A percentile compares a stretch with the other conserved stretches of the same genome.
phyloP scores from a whole-genome alignment of 2,113 vertebrate genomes.

The Phaethornis superciliosus region DNA sequence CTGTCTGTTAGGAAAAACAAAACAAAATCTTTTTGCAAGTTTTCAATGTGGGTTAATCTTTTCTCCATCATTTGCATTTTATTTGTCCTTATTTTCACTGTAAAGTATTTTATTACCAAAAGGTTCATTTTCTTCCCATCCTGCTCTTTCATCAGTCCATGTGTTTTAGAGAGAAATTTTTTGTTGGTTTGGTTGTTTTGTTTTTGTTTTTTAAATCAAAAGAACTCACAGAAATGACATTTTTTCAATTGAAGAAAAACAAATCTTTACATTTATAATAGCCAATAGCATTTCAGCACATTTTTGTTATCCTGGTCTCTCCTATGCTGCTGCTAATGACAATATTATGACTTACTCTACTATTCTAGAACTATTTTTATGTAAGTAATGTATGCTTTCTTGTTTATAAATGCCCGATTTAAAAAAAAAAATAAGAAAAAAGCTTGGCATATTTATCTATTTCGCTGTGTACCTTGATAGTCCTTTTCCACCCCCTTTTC shows the following conservation, averaged over 20 bases:
- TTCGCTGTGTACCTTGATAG: constrained; percentile 78
- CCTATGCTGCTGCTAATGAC: constrained; percentile 93
- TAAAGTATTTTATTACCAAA: constrained; percentile 79
- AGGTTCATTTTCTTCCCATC: constrained; percentile 6
- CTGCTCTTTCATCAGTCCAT: constrained; percentile 31
- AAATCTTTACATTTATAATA: constrained; percentile 66
- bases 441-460: constrained; percentile 89
- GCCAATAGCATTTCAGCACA: constrained; percentile 74
- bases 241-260: constrained; percentile 71
- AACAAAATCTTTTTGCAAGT: constrained; percentile 69
- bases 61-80: constrained; percentile 58
- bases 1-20: constrained; percentile 68
- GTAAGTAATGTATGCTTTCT: constrained; percentile 93
- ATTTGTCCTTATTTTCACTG: constrained; percentile 73
- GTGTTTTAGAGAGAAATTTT: constrained; percentile 34
- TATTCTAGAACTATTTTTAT: constrained; percentile 96
- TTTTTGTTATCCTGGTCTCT: constrained; percentile 79
- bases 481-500: constrained; percentile 69
- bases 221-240: constrained; percentile 66
- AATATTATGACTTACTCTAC: constrained; percentile 87
- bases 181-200: constrained; percentile 34
- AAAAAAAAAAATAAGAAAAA: constrained; percentile 81
- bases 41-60: constrained; percentile 57
- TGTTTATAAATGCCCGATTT: constrained; percentile 95
- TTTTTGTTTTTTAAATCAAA: constrained; percentile 48